phyloP scores from a whole-genome alignment of 2,888 invertebrate genomes.

The Dioctria linearis region DNA sequence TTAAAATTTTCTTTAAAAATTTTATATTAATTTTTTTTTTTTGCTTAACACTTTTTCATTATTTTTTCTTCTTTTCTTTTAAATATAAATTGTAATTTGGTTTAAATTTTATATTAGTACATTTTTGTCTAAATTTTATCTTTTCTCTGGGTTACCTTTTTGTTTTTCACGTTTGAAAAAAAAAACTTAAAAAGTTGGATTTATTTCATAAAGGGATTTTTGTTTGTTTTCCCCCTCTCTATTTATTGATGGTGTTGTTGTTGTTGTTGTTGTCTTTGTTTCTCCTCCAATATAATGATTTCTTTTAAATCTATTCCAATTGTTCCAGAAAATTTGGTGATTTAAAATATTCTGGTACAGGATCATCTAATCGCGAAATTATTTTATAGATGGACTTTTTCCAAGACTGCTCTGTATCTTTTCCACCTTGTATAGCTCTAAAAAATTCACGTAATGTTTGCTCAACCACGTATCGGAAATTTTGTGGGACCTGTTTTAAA shows the following conservation, averaged over 20 bases:
- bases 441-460: constrained; percentile 99
- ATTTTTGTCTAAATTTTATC: constrained; percentile 59
- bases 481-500: constrained; percentile 88
- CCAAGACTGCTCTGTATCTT: constrained; percentile 99
- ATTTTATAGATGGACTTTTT: constrained; percentile 99
- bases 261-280: constrained; percentile 31
- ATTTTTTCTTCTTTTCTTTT: constrained; percentile 55
- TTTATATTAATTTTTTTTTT: constrained; percentile 60
- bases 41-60: constrained; percentile 58
- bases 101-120: constrained; percentile 61
- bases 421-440: constrained; percentile 96
- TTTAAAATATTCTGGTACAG: constrained; percentile 99
- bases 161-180: constrained; percentile 46
- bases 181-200: constrained; percentile 61
- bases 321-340: constrained; percentile 99
- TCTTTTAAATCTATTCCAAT: constrained; percentile 78
- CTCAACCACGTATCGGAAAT: constrained; percentile 97
- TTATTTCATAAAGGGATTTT: constrained; percentile 50
- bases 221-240: constrained; percentile 65
- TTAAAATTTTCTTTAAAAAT: constrained; percentile 60
- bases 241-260: background rate
- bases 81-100: constrained; percentile 57
- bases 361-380: constrained; percentile 98
- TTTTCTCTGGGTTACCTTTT: constrained; percentile 44
- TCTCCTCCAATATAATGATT: background rate